A percentile compares a stretch with the other conserved stretches of the same genome.
These are phyloP conservation scores for Nansenia antarctica DNA, from an alignment of 2,113 vertebrate species.

Conservation along the genomic window DNA sequence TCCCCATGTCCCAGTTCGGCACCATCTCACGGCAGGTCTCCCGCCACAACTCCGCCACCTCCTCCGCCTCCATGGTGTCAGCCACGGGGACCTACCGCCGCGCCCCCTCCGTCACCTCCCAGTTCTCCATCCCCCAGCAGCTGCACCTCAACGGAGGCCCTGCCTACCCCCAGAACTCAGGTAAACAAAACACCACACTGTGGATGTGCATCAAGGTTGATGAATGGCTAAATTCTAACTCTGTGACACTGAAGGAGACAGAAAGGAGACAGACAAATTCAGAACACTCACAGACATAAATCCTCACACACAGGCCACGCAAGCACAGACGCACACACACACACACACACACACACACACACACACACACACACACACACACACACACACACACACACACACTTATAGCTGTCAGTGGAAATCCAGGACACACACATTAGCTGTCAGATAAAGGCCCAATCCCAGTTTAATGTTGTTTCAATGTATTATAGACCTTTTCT, in stretches of 20 bases:
- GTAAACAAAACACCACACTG: too few species aligned
- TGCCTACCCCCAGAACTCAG: slow-evolving; percentile 91
- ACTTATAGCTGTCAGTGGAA: too few species aligned
- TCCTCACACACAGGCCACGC: not conserved
- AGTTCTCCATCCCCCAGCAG: slow-evolving; percentile 85
- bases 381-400: not conserved
- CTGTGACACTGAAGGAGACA: not conserved
- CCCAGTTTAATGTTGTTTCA: too few species aligned
- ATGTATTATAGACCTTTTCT: too few species aligned
- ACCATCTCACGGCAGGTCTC: slow-evolving; percentile 99
- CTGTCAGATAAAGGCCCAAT: slow-evolving; percentile 28
- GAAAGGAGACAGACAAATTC: not conserved
- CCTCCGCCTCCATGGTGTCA: slow-evolving; percentile 94
- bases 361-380: not conserved
- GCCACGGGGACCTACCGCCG: slow-evolving; percentile 98
- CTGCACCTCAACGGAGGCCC: slow-evolving; percentile 96
- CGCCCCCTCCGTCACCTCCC: slow-evolving; percentile 92
- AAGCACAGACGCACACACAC: not conserved
- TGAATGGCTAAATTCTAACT: too few species aligned
- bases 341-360: not conserved
- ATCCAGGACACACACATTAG: slow-evolving; percentile 28
- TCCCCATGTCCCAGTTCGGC: slow-evolving; percentile 98
- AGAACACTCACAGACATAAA: not conserved
- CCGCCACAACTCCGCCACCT: slow-evolving; percentile 92
- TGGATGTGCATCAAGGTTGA: too few species aligned